Conservation (phyloP, 1,140 invertebrate genomes). For the Aporrectodea caliginosa region DNA sequence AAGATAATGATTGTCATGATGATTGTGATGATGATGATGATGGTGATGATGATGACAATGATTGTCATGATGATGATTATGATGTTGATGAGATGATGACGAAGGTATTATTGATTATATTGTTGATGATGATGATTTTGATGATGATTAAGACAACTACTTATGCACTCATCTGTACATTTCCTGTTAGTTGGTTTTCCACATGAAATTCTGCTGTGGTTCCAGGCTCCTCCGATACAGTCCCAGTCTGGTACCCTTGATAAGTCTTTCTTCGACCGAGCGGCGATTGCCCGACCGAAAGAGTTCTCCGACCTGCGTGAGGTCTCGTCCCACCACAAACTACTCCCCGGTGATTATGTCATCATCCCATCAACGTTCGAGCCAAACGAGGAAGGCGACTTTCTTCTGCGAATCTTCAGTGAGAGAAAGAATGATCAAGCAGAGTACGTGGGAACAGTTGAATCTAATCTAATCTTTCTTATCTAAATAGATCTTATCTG, state of each 20-base stretch:
- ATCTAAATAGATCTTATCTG: background rate
- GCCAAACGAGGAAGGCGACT: conserved; percentile 91
- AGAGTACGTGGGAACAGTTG: conserved; percentile 2
- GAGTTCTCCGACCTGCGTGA: conserved; percentile 94
- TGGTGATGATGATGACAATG: no score
- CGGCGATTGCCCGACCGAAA: conserved; percentile 78
- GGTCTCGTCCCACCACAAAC: conserved; percentile 37
- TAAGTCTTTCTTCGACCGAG: conserved; percentile 85
- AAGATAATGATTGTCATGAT: no score
- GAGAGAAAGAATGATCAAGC: conserved; percentile 64
- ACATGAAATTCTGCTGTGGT: background rate
- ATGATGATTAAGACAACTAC: background rate
- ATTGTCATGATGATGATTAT: no score
- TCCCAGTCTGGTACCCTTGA: conserved; percentile 61
- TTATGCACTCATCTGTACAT: background rate
- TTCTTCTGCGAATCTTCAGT: conserved; percentile 90
- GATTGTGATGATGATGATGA: no score
- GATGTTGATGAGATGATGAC: no score
- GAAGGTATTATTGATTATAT: background rate
- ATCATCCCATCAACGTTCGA: conserved; percentile 99
- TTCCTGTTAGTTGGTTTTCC: background rate
- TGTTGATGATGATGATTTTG: no score
- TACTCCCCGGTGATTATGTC: conserved; percentile 70
- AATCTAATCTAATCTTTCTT: background rate
- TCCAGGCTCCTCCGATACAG: conserved; percentile 7